A percentile compares a stretch with the other conserved stretches of the same genome.
Conservation (phyloP, 1,140 invertebrate species). For the Physella acuta region DNA sequence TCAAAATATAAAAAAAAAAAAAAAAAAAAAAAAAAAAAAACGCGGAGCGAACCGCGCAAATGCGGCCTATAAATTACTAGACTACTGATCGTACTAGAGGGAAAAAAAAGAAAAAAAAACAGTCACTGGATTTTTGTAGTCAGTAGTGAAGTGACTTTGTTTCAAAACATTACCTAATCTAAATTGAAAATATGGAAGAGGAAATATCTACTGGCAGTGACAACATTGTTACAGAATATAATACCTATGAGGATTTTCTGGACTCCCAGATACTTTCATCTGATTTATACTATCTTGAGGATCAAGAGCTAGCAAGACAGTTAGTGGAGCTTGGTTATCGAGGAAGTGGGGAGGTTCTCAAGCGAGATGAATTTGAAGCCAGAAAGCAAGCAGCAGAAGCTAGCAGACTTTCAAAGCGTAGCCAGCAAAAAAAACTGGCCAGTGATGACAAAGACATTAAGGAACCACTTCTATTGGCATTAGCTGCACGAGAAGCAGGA, state of each 20-base stretch:
- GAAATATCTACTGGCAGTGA: slow-evolving; percentile 54
- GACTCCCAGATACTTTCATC: slow-evolving; percentile 72
- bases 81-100: too few relatives aligned
- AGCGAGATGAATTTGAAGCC: slow-evolving; percentile 61
- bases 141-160: too few relatives aligned
- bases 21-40: too few relatives aligned
- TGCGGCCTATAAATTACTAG: too few relatives aligned
- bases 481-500: slow-evolving; percentile 69
- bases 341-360: slow-evolving; percentile 61
- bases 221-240: slow-evolving; percentile 62
- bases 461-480: slow-evolving; percentile 67
- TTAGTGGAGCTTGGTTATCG: slow-evolving; percentile 61
- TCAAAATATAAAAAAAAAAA: too few relatives aligned
- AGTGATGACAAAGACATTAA: slow-evolving; percentile 60
- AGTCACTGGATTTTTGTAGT: too few relatives aligned
- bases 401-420: slow-evolving; percentile 57
- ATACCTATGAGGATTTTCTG: slow-evolving; percentile 76
- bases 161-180: too few relatives aligned
- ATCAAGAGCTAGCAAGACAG: slow-evolving; percentile 61
- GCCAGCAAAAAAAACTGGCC: slow-evolving; percentile 58
- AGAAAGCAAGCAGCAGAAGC: slow-evolving; percentile 60
- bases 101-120: too few relatives aligned
- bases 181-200: too few relatives aligned
- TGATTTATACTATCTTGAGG: slow-evolving; percentile 72
- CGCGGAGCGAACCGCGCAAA: too few relatives aligned